Base-by-base conservation (phyloP, 2,888 invertebrate species). In the Pogonocherus hispidulus region DNA sequence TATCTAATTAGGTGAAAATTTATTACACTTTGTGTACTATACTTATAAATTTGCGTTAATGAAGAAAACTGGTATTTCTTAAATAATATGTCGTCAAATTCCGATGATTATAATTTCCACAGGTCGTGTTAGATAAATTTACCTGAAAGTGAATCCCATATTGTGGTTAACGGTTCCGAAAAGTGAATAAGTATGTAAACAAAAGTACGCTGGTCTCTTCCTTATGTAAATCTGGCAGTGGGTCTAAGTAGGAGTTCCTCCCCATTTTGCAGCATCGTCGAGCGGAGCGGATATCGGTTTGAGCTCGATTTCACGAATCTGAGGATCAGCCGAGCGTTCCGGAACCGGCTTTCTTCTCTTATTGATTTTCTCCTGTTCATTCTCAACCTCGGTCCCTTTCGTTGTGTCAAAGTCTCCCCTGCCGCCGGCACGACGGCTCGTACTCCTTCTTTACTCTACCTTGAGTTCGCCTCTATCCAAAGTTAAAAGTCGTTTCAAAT, bases 291-390 rank as follows among this genome's bases (percentile, higher is more conserved):
- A 84, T 83, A 83, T 84, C 83, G 83, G 83, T 84, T 84, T 80
- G 83, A 81, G 85, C 84, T 85, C 84, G 83, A 84, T 85, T 85
- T 85, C 85, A 84, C 85, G 86, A 86, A 85, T 85, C 85, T 85
- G 85, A 85, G 84, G 84, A 82, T 82, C 85, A 85, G 85, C 85
- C 84, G 84, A 85, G 84, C 86, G 86, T 86, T 85, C 86, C 85
- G 86, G 85, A 86, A 85, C 85, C 84, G 84, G 83, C 84, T 85
- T 85, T 85, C 85, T 85, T 85, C 84, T 83, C 83, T 85, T 85
- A 85, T 86, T 85, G 85, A 85, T 86, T 85, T 86, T 85, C 84
- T 81, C 81, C 80, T 78, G 80, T 77, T 79, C 80, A 76, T 78
- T 79, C 76, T 77, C 80, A 75, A 74, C 79, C 79, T 78, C 76